Conservation (phyloP, 1,140 invertebrate genomes). For the Ostrea edulis region DNA sequence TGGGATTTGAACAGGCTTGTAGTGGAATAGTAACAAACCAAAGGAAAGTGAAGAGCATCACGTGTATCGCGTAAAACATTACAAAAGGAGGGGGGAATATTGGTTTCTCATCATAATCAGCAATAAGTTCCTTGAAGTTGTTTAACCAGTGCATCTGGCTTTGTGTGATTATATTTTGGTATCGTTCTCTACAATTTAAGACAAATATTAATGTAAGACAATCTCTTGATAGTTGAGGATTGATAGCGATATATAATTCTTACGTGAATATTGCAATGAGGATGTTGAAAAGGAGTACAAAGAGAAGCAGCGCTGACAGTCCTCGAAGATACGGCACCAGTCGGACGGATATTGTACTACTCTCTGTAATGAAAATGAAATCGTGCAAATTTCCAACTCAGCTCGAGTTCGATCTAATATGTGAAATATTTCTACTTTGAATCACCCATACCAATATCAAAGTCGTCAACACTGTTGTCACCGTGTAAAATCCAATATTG, state of each 20-base stretch:
- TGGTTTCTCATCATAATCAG: not conserved
- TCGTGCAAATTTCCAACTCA: not conserved
- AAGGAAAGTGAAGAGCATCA: not conserved
- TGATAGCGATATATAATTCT: not conserved
- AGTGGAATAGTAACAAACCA: not conserved
- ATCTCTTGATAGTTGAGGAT: not conserved
- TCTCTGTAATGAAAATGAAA: not conserved
- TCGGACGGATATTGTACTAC: not conserved
- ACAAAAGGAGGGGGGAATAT: not conserved
- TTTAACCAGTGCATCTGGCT: not conserved
- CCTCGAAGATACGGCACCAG: not conserved
- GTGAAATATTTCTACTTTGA: not conserved
- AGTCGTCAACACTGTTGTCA: not conserved
- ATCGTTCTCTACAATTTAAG: not conserved
- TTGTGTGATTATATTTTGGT: conserved; percentile 3
- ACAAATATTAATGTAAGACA: not conserved
- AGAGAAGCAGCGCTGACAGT: not conserved
- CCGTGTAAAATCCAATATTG: not conserved
- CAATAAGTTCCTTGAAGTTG: not conserved
- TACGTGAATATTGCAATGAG: not conserved
- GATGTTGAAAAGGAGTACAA: not conserved
- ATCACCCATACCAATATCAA: not conserved
- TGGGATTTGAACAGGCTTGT: not conserved
- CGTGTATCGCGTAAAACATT: not conserved
- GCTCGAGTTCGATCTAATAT: too few relatives aligned